Conservation (phyloP, 2,888 invertebrate genomes). For the Camptogramma bilineatum region DNA sequence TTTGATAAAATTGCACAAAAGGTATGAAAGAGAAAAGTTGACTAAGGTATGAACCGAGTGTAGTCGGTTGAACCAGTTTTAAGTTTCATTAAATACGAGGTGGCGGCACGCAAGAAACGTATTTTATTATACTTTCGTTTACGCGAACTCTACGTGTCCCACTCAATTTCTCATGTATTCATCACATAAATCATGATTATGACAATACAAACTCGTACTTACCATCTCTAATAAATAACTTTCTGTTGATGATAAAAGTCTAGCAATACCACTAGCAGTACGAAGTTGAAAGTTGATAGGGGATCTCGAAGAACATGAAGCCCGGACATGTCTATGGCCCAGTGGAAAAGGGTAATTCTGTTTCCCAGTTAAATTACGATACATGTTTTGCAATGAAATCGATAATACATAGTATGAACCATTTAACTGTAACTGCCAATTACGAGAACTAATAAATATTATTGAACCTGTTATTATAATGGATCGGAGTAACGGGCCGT, state of each 20-base stretch:
- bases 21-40: slow-evolving; percentile 59
- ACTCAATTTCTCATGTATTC: slow-evolving; percentile 44
- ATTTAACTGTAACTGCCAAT: slow-evolving; percentile 55
- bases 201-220: slow-evolving; percentile 45
- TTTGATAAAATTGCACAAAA: slow-evolving; percentile 65
- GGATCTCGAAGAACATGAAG: slow-evolving; percentile 76
- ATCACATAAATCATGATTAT: slow-evolving; percentile 57
- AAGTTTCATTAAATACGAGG: slow-evolving; percentile 54
- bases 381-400: slow-evolving; percentile 38
- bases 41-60: slow-evolving; percentile 44
- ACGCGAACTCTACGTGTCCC: slow-evolving; percentile 30
- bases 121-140: slow-evolving; percentile 52
- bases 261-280: slow-evolving; percentile 64
- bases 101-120: slow-evolving; percentile 41
- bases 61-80: slow-evolving; percentile 51
- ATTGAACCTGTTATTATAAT: slow-evolving; percentile 30
- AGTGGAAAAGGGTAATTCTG: slow-evolving; percentile 59
- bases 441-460: slow-evolving; percentile 46
- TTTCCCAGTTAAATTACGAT: slow-evolving; percentile 44
- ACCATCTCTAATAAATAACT: slow-evolving; percentile 66
- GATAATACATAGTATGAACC: slow-evolving; percentile 30
- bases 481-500: slow-evolving; percentile 23
- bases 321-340: slow-evolving; percentile 62
- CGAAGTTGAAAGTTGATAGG: slow-evolving; percentile 79
- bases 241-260: slow-evolving; percentile 66